phyloP scores from a whole-genome alignment of 2,888 invertebrate genomes.

The Drosophila paracracens region DNA sequence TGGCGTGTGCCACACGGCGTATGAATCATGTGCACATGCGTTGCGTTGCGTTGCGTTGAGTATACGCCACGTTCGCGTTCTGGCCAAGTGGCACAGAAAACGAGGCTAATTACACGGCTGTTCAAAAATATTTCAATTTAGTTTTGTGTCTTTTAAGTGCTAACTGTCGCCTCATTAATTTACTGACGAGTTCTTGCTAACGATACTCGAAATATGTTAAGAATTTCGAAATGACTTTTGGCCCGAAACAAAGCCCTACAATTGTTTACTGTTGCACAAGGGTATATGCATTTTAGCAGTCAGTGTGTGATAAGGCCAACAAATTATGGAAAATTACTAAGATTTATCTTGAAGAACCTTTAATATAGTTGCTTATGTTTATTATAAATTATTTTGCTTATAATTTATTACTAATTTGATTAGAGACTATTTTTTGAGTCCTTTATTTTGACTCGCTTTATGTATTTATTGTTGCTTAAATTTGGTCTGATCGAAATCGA shows the following conservation, averaged over 20 bases:
- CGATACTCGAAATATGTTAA: constrained; percentile 32
- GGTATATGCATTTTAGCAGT: not conserved
- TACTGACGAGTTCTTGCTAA: constrained; percentile 42
- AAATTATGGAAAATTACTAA: not conserved
- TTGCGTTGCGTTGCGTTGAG: constrained; percentile 43
- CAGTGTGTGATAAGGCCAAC: not conserved
- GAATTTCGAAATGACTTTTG: constrained; percentile 31
- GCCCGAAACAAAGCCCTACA: constrained; percentile 1
- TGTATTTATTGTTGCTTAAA: not conserved
- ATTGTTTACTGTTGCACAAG: not conserved
- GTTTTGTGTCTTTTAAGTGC: constrained; percentile 36
- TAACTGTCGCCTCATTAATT: constrained; percentile 77
- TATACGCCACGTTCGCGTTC: constrained; percentile 57
- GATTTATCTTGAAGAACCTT: not conserved
- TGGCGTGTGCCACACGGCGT: constrained; percentile 69
- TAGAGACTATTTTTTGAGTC: not conserved
- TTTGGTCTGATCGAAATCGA: not conserved
- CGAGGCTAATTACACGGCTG: constrained; percentile 75
- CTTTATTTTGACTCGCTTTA: not conserved
- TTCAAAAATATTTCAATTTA: constrained; percentile 66
- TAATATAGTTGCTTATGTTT: not conserved
- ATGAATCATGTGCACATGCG: constrained; percentile 65
- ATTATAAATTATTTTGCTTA: not conserved
- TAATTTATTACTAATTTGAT: not conserved
- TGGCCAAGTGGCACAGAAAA: constrained; percentile 34